Evolutionary conservation across 2,797 vertebrate species (phyloP), one percentile per base, ranked within the genome.

Genomic region (Chloroceryle inda): DNA sequence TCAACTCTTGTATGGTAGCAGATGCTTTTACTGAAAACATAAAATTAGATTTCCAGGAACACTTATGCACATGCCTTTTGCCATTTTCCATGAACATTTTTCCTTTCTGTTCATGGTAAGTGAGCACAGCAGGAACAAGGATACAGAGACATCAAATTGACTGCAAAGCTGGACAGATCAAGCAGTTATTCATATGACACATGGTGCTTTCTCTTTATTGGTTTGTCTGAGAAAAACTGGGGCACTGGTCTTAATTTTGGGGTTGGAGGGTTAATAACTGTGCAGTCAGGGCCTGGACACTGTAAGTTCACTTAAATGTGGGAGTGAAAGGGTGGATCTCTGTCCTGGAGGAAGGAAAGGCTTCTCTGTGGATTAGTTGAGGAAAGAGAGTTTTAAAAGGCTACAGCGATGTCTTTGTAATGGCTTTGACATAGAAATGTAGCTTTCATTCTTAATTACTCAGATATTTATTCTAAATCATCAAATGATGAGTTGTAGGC

Each of bases 41-140:
- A 93, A 94, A 95, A 93, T 95, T 95, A 94, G 85, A 87, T 87
- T 97, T 96, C 95, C 83, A 92, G 93, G 91, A 96, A 96, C 64
- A 90, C 74, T 82, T 93, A 38, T 50, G 61, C 24, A 6, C 40
- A 68, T 8, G 83, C 49, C 59, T 79, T 68, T 35, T 35, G 35
- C 35, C 47, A 62, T 96, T 96, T 96, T 87, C 96, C 77, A 87
- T 87, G 77, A 95, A 92, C 33, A 42, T 88, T 94, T 94, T 84
- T 89, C 44, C 67, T 92, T 59, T 88, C 63, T 84, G 49, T 92
- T 96, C 74, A 49, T 80, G 82, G 92, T 92, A 89, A 92, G 42
- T 8, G 22, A 82, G 47, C 16, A 52, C 73, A 92, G 72, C 52
- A 37, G 35, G 84, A 61, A 82, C 7, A 2, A 79, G 76, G 42